Evolutionary conservation across 2,113 vertebrate species (phyloP).

Genomic region (Epinephelus moara): DNA sequence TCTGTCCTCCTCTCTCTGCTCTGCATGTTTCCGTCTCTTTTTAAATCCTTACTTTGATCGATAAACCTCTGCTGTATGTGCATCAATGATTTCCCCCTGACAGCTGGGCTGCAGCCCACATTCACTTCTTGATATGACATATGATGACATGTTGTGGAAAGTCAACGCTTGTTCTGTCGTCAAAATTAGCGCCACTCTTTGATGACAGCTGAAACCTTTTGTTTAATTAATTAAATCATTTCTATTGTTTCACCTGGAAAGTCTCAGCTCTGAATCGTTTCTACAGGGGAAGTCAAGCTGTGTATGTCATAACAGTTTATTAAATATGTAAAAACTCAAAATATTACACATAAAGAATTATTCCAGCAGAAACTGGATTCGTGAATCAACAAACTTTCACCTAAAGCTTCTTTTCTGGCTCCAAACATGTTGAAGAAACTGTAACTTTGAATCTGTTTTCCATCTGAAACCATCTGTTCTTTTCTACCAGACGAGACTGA

Average conservation of each 20-base stretch:
- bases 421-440: not conserved
- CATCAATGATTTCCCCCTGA: not conserved
- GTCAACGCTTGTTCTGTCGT: not conserved
- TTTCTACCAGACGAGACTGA: not conserved
- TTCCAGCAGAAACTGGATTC: not conserved
- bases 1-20: not conserved
- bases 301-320: not conserved
- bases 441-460: not conserved
- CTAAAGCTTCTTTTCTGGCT: too few relatives aligned
- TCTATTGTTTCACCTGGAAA: not conserved
- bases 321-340: not conserved
- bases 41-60: slow-evolving; percentile 16
- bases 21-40: not conserved
- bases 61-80: not conserved
- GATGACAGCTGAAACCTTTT: not conserved
- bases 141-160: not conserved
- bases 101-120: slow-evolving; percentile 2
- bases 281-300: not conserved
- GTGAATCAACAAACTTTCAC: too few relatives aligned
- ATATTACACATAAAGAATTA: not conserved
- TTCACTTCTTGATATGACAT: not conserved
- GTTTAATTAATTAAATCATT: not conserved
- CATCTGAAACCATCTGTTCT: not conserved
- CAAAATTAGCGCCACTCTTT: not conserved
- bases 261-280: not conserved